These are phyloP conservation scores for Salvelinus namaycush DNA, from an alignment of 2,113 vertebrate genomes.

Conservation along the genomic window DNA sequence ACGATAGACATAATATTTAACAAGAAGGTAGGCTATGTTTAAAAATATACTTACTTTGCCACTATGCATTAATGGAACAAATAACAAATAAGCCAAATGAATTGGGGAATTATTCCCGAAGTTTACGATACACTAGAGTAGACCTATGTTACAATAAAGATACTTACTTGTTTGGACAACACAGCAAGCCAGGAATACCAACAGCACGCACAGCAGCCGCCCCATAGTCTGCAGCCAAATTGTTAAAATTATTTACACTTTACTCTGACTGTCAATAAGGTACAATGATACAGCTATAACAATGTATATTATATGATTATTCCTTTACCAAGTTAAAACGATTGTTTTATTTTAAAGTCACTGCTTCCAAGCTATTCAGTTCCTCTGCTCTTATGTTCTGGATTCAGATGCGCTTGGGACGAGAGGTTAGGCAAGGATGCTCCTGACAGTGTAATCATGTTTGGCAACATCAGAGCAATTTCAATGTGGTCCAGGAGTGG, in stretches of 20 bases:
- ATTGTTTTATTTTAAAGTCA: not conserved
- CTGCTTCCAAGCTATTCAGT: not conserved
- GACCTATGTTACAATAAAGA: not conserved
- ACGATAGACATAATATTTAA: not conserved
- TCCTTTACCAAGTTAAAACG: not conserved
- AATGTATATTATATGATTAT: not conserved
- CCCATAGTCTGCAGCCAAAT: slow-evolving; percentile 42
- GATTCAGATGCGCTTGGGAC: slow-evolving; percentile 19
- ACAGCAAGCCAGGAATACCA: slow-evolving; percentile 48
- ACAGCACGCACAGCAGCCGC: slow-evolving; percentile 12
- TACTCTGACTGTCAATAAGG: not conserved
- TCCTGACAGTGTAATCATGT: slow-evolving; percentile 38
- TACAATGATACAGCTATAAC: not conserved
- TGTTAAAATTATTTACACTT: slow-evolving; percentile 16
- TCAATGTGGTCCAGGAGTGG: slow-evolving; percentile 67
- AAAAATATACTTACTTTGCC: not conserved
- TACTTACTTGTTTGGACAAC: slow-evolving; percentile 63
- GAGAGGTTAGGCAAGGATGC: slow-evolving; percentile 28
- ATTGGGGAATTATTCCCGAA: not conserved
- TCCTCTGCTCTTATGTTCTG: not conserved
- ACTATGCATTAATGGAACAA: not conserved
- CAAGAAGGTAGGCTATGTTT: not conserved
- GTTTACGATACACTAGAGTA: not conserved
- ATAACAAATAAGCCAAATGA: slow-evolving; percentile 1
- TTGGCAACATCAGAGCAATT: slow-evolving; percentile 67